These are phyloP conservation scores for Dusona sp. DNA, from an alignment of 2,888 invertebrate genomes.

Conservation along the genomic window DNA sequence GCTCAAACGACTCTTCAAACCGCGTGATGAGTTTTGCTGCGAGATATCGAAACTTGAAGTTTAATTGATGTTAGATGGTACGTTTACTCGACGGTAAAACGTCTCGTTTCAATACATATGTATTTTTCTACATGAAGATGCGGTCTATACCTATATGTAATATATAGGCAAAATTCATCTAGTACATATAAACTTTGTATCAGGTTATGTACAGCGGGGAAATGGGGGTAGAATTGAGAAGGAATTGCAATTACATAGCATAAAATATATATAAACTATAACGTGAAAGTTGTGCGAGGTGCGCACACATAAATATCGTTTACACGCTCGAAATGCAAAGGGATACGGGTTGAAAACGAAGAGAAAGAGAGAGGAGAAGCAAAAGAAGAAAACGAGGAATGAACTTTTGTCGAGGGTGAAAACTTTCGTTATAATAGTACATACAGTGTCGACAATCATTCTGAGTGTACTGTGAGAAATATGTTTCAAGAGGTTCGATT, in stretches of 20 bases:
- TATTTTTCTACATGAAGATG: neutral
- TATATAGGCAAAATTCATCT: conserved; percentile 16
- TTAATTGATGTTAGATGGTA: conserved; percentile 63
- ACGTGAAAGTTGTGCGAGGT: conserved; percentile 8
- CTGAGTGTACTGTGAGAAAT: neutral
- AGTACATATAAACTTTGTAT: conserved; percentile 28
- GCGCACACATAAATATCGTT: conserved; percentile 2
- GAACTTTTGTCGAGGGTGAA: conserved; percentile 5
- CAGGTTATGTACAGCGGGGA: neutral
- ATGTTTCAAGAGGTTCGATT: neutral
- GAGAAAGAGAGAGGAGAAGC: neutral
- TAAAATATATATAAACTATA: neutral
- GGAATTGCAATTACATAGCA: conserved; percentile 42
- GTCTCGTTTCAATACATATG: conserved; percentile 12
- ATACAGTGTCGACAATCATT: neutral
- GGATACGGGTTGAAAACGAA: neutral
- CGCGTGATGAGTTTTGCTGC: conserved; percentile 41
- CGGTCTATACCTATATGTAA: conserved; percentile 2
- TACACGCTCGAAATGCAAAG: conserved; percentile 1
- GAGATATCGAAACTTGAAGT: conserved; percentile 65
- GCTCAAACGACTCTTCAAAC: conserved; percentile 39
- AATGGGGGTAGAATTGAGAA: conserved; percentile 32
- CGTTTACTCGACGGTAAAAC: conserved; percentile 36
- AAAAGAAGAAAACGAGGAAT: neutral
- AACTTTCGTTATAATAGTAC: neutral